phyloP scores from a whole-genome alignment of 2,888 invertebrate species.

The Ernsta delagoae region DNA sequence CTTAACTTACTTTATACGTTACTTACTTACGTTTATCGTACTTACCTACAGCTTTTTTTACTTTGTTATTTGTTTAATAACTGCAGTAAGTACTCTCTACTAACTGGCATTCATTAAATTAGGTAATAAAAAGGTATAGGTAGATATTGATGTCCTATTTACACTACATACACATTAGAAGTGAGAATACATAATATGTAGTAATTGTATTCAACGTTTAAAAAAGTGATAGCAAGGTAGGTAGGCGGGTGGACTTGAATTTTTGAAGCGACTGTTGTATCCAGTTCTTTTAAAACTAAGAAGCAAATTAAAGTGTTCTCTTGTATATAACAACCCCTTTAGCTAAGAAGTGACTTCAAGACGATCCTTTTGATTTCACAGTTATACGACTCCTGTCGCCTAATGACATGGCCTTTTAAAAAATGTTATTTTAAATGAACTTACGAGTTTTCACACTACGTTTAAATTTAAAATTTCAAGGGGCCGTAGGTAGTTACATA shows the following conservation, averaged over 20 bases:
- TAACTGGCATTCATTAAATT: too few relatives aligned
- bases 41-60: too few relatives aligned
- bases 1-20: too few relatives aligned
- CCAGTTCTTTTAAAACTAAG: slow-evolving; percentile 53
- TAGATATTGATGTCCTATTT: too few relatives aligned
- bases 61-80: too few relatives aligned
- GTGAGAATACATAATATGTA: too few relatives aligned
- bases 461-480: slow-evolving; percentile 5
- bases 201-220: too few relatives aligned
- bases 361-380: slow-evolving; percentile 76
- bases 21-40: too few relatives aligned
- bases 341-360: slow-evolving; percentile 64
- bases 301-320: slow-evolving; percentile 61
- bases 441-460: neutral
- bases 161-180: too few relatives aligned
- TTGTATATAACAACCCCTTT: slow-evolving; percentile 65
- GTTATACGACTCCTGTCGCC: slow-evolving; percentile 59
- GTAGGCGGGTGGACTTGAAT: neutral
- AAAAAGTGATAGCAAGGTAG: too few relatives aligned
- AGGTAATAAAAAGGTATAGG: too few relatives aligned
- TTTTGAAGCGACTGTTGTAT: neutral
- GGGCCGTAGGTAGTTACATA: neutral
- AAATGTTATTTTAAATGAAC: slow-evolving; percentile 19
- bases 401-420: slow-evolving; percentile 59
- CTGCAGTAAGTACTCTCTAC: too few relatives aligned